Conservation (phyloP, 2,888 invertebrate species). For the Chironomus riparius region DNA sequence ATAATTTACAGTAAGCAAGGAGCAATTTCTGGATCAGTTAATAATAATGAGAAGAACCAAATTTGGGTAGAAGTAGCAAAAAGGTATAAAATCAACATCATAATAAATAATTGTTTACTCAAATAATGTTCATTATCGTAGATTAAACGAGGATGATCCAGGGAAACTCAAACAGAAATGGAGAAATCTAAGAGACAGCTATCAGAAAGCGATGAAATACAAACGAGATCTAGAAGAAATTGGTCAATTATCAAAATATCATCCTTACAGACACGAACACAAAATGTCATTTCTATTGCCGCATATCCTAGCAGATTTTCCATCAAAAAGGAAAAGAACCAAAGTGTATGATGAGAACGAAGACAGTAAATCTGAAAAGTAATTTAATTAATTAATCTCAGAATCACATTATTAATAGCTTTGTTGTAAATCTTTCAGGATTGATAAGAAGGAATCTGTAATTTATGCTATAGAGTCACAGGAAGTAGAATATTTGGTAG, state of each 20-base stretch:
- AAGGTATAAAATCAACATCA: not conserved
- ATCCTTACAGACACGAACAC: slow-evolving; percentile 2
- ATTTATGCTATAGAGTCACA: not conserved
- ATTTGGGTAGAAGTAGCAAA: not conserved
- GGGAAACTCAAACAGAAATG: slow-evolving; percentile 4
- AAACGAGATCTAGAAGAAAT: not conserved
- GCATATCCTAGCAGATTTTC: not conserved
- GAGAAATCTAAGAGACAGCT: slow-evolving; percentile 14
- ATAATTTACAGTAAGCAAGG: not conserved
- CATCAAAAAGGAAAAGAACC: not conserved
- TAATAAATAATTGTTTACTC: too few relatives aligned
- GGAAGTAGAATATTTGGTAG: not conserved
- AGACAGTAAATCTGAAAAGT: not conserved
- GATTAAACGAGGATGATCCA: not conserved
- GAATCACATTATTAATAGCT: not conserved
- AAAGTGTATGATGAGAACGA: not conserved
- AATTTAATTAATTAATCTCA: not conserved
- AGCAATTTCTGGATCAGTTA: not conserved
- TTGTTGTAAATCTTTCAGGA: not conserved
- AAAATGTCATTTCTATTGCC: not conserved
- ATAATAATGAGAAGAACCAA: not conserved
- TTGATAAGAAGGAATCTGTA: not conserved
- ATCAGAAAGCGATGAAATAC: not conserved
- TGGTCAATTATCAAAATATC: not conserved
- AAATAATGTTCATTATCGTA: too few relatives aligned